Conservation (phyloP, 2,888 invertebrate species). For the Dryomyza anilis region DNA sequence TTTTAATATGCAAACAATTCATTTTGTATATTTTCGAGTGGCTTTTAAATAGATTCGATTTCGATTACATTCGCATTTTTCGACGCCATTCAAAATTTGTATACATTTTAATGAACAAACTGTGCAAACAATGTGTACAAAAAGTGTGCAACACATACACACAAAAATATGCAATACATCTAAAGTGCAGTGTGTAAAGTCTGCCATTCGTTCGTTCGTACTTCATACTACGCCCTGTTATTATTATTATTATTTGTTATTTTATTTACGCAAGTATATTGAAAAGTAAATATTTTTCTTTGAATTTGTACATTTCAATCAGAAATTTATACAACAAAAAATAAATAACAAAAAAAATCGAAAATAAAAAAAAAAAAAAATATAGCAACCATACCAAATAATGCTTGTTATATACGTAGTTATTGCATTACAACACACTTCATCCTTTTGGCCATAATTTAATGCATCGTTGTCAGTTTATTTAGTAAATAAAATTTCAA, state of each 20-base stretch:
- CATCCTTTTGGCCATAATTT: conserved; percentile 43
- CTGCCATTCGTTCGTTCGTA: background rate
- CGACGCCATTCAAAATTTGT: conserved; percentile 5
- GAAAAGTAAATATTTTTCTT: conserved; percentile 34
- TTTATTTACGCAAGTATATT: conserved; percentile 30
- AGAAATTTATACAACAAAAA: conserved; percentile 26
- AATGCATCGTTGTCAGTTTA: conserved; percentile 48
- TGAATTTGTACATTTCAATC: conserved; percentile 35
- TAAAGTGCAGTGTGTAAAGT: background rate
- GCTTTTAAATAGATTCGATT: conserved; percentile 21
- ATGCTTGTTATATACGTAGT: background rate
- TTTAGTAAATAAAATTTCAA: too few species aligned
- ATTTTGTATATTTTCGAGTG: conserved; percentile 5
- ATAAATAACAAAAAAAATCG: conserved; percentile 8
- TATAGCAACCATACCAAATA: background rate
- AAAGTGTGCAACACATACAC: background rate
- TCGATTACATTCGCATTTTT: background rate
- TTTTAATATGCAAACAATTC: too few species aligned
- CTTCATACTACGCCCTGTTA: background rate
- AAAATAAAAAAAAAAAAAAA: background rate
- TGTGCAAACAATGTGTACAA: background rate
- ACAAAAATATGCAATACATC: background rate
- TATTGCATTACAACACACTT: conserved; percentile 9
- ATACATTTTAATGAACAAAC: conserved; percentile 5
- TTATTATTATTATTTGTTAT: conserved; percentile 4